Evolutionary conservation across 2,888 invertebrate genomes (phyloP).

Genomic region (Nomada flava): DNA sequence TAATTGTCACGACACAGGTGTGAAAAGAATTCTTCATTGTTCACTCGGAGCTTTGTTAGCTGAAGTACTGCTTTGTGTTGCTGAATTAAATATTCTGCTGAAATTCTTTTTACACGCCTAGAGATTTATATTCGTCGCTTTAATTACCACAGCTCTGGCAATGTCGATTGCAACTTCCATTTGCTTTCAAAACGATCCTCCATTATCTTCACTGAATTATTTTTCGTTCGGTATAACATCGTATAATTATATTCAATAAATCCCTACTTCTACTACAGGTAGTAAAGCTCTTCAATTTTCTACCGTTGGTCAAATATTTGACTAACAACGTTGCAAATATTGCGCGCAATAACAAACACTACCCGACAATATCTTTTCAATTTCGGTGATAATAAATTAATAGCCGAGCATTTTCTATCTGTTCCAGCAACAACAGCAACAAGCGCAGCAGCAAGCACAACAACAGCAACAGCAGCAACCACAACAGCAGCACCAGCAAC

Average conservation of each 20-base stretch:
- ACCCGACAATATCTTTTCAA: not conserved
- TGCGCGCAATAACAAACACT: not conserved
- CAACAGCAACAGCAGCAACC: constrained; percentile 77
- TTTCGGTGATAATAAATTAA: not conserved
- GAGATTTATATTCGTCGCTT: not conserved
- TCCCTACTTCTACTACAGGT: too few species aligned
- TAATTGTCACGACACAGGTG: constrained; percentile 44
- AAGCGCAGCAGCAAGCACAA: constrained; percentile 76
- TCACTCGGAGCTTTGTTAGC: constrained; percentile 1
- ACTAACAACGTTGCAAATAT: not conserved
- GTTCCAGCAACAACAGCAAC: constrained; percentile 76
- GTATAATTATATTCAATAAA: too few species aligned
- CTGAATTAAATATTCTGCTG: constrained; percentile 10
- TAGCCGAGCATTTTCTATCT: not conserved
- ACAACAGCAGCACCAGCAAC: constrained; percentile 75
- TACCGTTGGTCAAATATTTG: not conserved
- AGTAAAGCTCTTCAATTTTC: too few species aligned
- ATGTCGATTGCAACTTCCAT: not conserved
- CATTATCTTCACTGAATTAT: not conserved
- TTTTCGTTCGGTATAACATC: not conserved
- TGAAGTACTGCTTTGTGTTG: constrained; percentile 2
- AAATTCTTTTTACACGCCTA: not conserved
- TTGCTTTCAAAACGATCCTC: not conserved
- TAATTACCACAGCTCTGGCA: not conserved
- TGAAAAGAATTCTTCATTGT: constrained; percentile 25